A percentile compares a stretch with the other conserved stretches of the same genome.
Conservation (phyloP, 1,140 invertebrate species). For the Maniola jurtina region DNA sequence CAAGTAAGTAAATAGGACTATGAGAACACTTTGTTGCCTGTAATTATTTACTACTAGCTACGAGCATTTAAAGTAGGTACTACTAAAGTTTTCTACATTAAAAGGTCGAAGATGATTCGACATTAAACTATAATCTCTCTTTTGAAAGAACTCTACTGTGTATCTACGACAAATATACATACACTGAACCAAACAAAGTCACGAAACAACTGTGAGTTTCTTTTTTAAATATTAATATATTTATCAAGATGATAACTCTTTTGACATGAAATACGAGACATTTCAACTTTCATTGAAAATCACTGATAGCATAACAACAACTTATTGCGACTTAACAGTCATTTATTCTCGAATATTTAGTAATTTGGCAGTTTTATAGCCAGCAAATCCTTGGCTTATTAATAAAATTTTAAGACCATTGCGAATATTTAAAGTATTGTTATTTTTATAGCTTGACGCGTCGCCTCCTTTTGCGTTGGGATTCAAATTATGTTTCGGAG, state of each 20-base stretch:
- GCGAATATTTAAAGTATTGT: conserved; percentile 13
- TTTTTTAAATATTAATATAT: conserved; percentile 14
- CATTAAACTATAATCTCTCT: too few relatives aligned
- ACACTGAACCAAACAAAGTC: neutral
- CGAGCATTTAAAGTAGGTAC: too few relatives aligned
- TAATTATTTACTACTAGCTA: too few relatives aligned
- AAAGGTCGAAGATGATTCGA: too few relatives aligned
- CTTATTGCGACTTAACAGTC: conserved; percentile 23
- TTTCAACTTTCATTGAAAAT: conserved; percentile 34
- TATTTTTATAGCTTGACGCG: conserved; percentile 3
- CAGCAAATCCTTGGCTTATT: conserved; percentile 26
- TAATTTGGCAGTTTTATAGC: conserved; percentile 28
- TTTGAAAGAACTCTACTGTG: too few relatives aligned
- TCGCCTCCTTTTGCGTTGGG: neutral
- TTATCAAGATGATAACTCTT: conserved; percentile 22
- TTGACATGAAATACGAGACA: conserved; percentile 21
- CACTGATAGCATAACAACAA: conserved; percentile 25
- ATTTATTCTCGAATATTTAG: conserved; percentile 21
- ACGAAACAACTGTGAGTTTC: neutral
- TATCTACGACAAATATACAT: neutral
- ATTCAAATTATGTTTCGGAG: neutral
- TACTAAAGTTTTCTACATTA: too few relatives aligned
- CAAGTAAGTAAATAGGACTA: too few relatives aligned
- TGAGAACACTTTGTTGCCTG: too few relatives aligned
- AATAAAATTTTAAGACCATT: conserved; percentile 22